A percentile compares a stretch with the other conserved stretches of the same genome.
Evolutionary conservation across 2,113 vertebrate species (phyloP).

Genomic region (Panurus biarmicus): DNA sequence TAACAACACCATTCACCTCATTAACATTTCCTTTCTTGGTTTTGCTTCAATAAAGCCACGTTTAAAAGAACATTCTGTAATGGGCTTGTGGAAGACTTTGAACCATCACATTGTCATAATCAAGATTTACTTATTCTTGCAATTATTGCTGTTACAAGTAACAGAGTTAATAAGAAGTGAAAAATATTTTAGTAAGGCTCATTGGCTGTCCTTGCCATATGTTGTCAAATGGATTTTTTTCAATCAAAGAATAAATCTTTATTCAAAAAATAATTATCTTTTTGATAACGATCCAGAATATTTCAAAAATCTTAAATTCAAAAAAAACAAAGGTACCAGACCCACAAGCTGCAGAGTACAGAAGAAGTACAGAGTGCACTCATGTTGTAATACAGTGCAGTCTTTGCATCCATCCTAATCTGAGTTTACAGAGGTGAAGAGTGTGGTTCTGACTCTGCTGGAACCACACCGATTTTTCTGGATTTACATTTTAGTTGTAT

Average conservation of each 20-base stretch:
- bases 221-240: neutral
- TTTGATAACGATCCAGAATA: neutral
- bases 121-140: neutral
- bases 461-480: neutral
- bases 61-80: neutral
- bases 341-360: neutral
- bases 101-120: neutral
- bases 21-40: neutral
- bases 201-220: neutral
- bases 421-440: neutral
- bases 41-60: neutral
- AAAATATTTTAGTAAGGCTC: neutral
- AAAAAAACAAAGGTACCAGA: neutral
- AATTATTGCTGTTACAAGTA: neutral
- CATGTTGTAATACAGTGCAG: neutral
- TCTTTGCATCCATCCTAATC: neutral
- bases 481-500: neutral
- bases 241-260: neutral
- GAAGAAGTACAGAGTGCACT: neutral
- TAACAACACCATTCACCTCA: neutral
- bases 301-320: neutral
- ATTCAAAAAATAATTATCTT: neutral
- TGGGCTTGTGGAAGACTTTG: neutral
- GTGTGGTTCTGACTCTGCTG: neutral
- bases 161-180: neutral